Evolutionary conservation across 92 coral and sea anemone species (phyloP).

Genomic region (Epizoanthus illoricatus): DNA sequence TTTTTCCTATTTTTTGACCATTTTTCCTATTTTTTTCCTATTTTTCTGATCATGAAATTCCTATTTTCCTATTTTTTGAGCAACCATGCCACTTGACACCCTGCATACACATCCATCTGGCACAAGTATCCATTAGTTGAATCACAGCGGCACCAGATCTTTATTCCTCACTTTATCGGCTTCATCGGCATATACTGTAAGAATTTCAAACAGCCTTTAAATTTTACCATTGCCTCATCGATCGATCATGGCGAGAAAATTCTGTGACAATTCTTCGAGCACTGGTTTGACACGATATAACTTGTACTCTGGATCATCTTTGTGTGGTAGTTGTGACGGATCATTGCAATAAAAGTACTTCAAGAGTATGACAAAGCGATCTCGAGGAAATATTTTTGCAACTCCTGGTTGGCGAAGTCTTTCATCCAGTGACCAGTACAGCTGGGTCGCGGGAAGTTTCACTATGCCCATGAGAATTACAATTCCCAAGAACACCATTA

Average conservation of each 20-base stretch:
- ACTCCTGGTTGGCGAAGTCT: conserved; percentile 1
- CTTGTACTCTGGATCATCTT: conserved; percentile 14
- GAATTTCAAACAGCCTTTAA: conserved; percentile 9
- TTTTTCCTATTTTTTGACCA: no score
- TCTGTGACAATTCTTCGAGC: conserved; percentile 3
- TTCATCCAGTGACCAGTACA: conserved; percentile 6
- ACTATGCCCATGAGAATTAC: conserved; percentile 3
- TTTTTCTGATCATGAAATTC: no score
- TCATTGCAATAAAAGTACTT: conserved; percentile 21
- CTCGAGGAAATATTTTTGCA: conserved; percentile 24
- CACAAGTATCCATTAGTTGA: conserved; percentile 37
- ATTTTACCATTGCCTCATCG: no score
- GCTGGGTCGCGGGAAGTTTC: conserved; percentile 16
- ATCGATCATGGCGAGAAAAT: background rate
- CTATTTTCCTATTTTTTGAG: no score
- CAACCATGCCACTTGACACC: no score
- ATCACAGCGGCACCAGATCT: conserved; percentile 39
- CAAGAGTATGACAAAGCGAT: conserved; percentile 10
- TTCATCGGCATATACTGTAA: conserved; percentile 32
- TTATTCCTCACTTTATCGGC: conserved; percentile 20
- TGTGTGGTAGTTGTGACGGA: conserved; percentile 14
- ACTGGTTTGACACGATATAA: conserved; percentile 15
- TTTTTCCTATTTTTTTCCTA: no score
- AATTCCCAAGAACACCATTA: conserved; percentile 26
- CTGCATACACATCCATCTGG: conserved; percentile 31